Evolutionary conservation across 1,140 invertebrate species (phyloP), one percentile per base, ranked within the genome.

Genomic region (Steinernema khuongi): DNA sequence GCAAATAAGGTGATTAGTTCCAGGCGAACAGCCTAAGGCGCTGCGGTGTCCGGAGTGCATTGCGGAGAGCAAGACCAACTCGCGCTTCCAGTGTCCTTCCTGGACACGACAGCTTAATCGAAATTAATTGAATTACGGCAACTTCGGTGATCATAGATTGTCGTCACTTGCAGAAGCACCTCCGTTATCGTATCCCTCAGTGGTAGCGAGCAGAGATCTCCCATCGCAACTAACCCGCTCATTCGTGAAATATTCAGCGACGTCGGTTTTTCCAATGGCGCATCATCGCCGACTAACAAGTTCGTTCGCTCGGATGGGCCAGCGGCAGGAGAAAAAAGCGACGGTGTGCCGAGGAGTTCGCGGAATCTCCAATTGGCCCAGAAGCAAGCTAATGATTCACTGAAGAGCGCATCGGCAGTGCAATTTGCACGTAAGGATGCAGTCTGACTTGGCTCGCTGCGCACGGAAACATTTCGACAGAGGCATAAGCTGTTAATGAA

Each of bases 1-100:
- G 50, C 50, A 60, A 60, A 60, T 14, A n/a, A 22, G 50, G 50
- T 60, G 50, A 60, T 60, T 60, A 60, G 50, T 60, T 60, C 50
- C 50, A 60, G 14, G 14, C 22, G 50, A 60, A 60, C 50, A 22
- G 50, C 50, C 50, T 22, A 7, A 60, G 50, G 50, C 50, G 50
- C 4, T 60, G 50, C 50, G 22, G 50, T 22, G 11, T 22, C 26
- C 4, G 4, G 50, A 26, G 50, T 60, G 50, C 50, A 26, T 60
- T 22, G 14, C 2, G 26, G 26, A 60, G 11, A 11, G 7, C 4
- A 22, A 22, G 50, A 60, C 4, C 14, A 7, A 60, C 50, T 60
- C 26, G 14, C 7, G n/a, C 7, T 41, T 7, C n/a, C 7, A n/a
- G 36, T 22, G 14, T 60, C n/a, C 50, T 60, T 22, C 50, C 50